Percentiles rank a stretch among this genome's conserved stretches.
Evolutionary conservation across 1,140 invertebrate species (phyloP).

Genomic region (Microvelia longipes): DNA sequence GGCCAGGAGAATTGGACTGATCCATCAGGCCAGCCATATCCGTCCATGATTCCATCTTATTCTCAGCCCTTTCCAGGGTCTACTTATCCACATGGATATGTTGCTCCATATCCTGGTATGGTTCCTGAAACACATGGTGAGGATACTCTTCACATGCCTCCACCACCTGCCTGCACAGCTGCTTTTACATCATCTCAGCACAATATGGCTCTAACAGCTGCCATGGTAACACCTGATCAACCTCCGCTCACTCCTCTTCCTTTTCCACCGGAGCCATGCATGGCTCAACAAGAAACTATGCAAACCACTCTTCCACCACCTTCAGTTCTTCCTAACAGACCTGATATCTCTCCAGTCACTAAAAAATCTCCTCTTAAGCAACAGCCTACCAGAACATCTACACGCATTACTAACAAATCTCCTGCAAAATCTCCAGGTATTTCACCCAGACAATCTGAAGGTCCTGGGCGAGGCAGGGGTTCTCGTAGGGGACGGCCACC

Average conservation of each 20-base stretch:
- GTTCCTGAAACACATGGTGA: slow-evolving; percentile 41
- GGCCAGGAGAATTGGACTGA: not conserved
- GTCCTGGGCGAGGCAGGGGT: slow-evolving; percentile 33
- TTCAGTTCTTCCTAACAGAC: slow-evolving; percentile 3
- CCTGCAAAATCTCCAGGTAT: slow-evolving; percentile 54
- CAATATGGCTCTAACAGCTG: slow-evolving; percentile 57
- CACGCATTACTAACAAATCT: slow-evolving; percentile 45
- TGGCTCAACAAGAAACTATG: slow-evolving; percentile 17
- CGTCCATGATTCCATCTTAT: slow-evolving; percentile 34
- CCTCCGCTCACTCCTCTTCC: slow-evolving; percentile 22
- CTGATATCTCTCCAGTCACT: slow-evolving; percentile 23
- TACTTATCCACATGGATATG: slow-evolving; percentile 40
- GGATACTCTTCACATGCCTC: slow-evolving; percentile 27
- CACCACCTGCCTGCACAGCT: slow-evolving; percentile 43
- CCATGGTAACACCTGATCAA: slow-evolving; percentile 40
- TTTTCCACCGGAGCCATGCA: slow-evolving; percentile 23
- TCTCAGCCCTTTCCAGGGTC: slow-evolving; percentile 37
- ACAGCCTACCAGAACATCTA: slow-evolving; percentile 39
- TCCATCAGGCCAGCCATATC: not conserved
- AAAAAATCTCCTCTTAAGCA: slow-evolving; percentile 47
- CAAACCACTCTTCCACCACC: not conserved
- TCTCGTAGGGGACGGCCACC: slow-evolving; percentile 35
- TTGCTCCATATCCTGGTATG: slow-evolving; percentile 33
- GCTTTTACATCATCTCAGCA: slow-evolving; percentile 59
- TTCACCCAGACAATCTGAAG: slow-evolving; percentile 43